Percentiles rank a stretch among this genome's conserved stretches.
Conservation (phyloP, 2,797 vertebrate genomes). For the Miopithecus talapoin region DNA sequence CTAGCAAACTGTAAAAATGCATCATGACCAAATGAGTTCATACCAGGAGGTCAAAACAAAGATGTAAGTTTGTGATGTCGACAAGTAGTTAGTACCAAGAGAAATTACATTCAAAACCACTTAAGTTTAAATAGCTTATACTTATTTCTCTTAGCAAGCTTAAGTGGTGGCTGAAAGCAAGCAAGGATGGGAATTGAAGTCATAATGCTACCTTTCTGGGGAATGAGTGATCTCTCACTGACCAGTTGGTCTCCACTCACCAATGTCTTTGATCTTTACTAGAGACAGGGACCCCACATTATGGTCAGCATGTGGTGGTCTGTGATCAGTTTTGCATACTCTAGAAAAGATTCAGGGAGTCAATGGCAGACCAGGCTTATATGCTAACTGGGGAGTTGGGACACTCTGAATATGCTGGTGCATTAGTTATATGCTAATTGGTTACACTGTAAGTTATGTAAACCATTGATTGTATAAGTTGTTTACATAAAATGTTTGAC, state of each 20-base stretch:
- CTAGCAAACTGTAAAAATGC: background rate
- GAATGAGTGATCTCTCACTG: background rate
- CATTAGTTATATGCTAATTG: background rate
- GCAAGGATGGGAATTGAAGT: background rate
- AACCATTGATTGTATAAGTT: constrained; percentile 26
- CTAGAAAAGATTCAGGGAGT: background rate
- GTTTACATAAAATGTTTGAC: constrained; percentile 34
- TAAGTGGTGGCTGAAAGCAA: background rate
- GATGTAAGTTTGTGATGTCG: background rate
- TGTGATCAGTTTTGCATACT: background rate
- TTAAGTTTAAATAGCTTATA: background rate
- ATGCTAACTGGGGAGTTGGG: background rate
- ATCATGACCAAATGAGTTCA: background rate
- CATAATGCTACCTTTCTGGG: background rate
- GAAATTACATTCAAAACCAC: background rate
- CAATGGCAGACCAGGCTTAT: background rate
- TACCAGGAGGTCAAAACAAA: background rate
- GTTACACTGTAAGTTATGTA: background rate
- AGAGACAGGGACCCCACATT: background rate
- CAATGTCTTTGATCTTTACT: background rate
- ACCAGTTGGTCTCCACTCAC: background rate
- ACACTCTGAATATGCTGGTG: background rate
- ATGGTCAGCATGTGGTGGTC: background rate
- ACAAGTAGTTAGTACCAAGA: background rate
- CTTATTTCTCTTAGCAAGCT: constrained; percentile 7